These are phyloP conservation scores for Pyxicephalus adspersus DNA, from an alignment of 2,113 vertebrate genomes.

Conservation along the genomic window DNA sequence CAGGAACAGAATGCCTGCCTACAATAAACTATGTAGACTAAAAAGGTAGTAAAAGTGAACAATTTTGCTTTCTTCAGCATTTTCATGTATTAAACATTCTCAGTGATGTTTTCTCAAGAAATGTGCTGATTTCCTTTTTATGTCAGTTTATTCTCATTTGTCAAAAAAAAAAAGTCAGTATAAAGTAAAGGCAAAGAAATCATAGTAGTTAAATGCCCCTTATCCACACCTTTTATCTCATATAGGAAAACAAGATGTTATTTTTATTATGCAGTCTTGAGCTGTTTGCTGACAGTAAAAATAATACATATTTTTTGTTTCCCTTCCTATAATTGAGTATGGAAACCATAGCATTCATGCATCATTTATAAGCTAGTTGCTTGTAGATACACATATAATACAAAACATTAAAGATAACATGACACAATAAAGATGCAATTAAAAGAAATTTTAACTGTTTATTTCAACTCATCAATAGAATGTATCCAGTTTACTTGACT, in stretches of 20 bases:
- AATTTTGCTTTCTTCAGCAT: slow-evolving; percentile 26
- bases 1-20: too few relatives aligned
- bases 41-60: background rate
- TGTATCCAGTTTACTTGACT: slow-evolving; percentile 75
- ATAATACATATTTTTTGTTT: background rate
- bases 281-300: slow-evolving; percentile 42
- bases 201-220: background rate
- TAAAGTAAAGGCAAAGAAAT: slow-evolving; percentile 13
- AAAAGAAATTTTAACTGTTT: slow-evolving; percentile 42
- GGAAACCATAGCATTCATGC: slow-evolving; percentile 28
- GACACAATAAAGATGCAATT: background rate
- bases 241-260: slow-evolving; percentile 7
- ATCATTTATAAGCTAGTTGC: slow-evolving; percentile 49
- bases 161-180: background rate
- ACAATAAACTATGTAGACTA: background rate
- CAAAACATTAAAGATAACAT: slow-evolving; percentile 34
- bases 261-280: slow-evolving; percentile 2
- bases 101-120: slow-evolving; percentile 13
- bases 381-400: slow-evolving; percentile 23
- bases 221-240: background rate
- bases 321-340: background rate
- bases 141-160: slow-evolving; percentile 22
- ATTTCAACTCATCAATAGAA: slow-evolving; percentile 68
- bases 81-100: slow-evolving; percentile 26
- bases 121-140: slow-evolving; percentile 33